phyloP scores from a whole-genome alignment of 1,140 invertebrate species.

The Tenebrio molitor region DNA sequence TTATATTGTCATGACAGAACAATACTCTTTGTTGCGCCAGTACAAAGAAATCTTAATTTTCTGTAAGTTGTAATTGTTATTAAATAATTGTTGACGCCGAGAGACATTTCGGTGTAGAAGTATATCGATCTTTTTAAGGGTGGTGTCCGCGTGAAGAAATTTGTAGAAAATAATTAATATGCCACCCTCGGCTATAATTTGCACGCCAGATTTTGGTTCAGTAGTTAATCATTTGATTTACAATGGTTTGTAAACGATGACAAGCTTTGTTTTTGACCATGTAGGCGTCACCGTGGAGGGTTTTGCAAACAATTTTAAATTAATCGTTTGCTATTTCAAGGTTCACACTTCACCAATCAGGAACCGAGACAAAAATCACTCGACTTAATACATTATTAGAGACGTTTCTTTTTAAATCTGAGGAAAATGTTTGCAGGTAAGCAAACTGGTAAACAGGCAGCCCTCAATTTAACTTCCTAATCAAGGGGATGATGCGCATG shows the following conservation, averaged over 20 bases:
- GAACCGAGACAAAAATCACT: too few species aligned
- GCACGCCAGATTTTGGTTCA: slow-evolving; percentile 29
- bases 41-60: slow-evolving; percentile 24
- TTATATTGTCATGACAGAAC: slow-evolving; percentile 14
- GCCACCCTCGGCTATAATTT: slow-evolving; percentile 33
- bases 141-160: slow-evolving; percentile 8
- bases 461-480: too few species aligned
- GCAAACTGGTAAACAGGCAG: too few species aligned
- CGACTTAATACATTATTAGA: too few species aligned
- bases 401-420: too few species aligned
- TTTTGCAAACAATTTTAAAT: slow-evolving; percentile 39
- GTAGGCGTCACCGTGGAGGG: slow-evolving; percentile 1
- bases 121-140: slow-evolving; percentile 3
- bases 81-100: slow-evolving; percentile 6
- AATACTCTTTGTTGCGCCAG: not conserved
- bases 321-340: slow-evolving; percentile 6
- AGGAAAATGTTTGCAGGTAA: too few species aligned
- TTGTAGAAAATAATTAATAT: slow-evolving; percentile 42
- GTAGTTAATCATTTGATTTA: slow-evolving; percentile 45
- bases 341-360: slow-evolving; percentile 14
- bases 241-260: slow-evolving; percentile 39
- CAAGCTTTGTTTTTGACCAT: slow-evolving; percentile 36
- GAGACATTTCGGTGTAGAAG: not conserved
- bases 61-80: not conserved
- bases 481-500: too few species aligned